Evolutionary conservation across 2,888 invertebrate genomes (phyloP).

Genomic region (Macrophya alboannulata): DNA sequence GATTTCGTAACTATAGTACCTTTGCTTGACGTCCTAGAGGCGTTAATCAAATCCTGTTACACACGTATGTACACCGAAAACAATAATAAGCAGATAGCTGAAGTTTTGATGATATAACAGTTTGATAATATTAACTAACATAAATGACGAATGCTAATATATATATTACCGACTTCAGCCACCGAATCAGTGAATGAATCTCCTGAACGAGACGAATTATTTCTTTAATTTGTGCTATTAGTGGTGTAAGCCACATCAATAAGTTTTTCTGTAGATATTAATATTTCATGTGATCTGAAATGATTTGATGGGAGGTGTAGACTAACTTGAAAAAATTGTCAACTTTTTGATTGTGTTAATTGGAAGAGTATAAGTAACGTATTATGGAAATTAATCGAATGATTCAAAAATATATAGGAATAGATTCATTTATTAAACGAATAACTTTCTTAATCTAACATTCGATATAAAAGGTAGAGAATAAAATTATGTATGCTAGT

Average conservation of each 20-base stretch:
- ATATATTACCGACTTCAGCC: not conserved
- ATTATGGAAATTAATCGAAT: not conserved
- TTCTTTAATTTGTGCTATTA: not conserved
- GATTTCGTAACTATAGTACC: not conserved
- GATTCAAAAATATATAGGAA: not conserved
- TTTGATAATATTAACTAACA: not conserved
- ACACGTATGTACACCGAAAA: not conserved
- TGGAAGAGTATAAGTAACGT: not conserved
- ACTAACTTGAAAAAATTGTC: not conserved
- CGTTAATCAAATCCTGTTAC: conserved; percentile 1
- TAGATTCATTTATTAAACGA: conserved; percentile 17
- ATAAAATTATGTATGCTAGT: conserved; percentile 3
- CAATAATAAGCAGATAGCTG: not conserved
- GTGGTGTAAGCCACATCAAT: no score
- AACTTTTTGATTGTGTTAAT: not conserved
- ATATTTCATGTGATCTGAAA: not conserved
- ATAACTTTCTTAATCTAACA: conserved; percentile 28
- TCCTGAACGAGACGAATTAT: not conserved
- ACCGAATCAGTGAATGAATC: not conserved
- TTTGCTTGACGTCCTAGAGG: not conserved
- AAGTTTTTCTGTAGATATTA: no score
- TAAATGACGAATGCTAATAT: not conserved
- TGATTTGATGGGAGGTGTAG: not conserved
- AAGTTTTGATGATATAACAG: not conserved
- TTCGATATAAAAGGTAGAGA: conserved; percentile 15